Percentiles rank a stretch among this genome's conserved stretches.
phyloP scores from a whole-genome alignment of 2,888 invertebrate genomes.

The Oxystoma pomonae region DNA sequence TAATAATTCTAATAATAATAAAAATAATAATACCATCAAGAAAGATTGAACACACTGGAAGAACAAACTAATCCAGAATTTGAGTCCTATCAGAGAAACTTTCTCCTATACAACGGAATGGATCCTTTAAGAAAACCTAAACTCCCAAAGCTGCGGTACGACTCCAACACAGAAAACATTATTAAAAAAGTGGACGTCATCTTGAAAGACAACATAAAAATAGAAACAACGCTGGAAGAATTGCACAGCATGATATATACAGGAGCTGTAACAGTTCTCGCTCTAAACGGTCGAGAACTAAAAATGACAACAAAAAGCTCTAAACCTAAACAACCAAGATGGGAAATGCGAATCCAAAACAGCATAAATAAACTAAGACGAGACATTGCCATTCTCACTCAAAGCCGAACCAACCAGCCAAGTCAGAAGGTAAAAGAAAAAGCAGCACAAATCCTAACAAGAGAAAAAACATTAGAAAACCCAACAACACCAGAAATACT shows the following conservation, averaged over 20 bases:
- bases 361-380: not conserved
- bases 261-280: not conserved
- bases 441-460: not conserved
- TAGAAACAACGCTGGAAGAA: not conserved
- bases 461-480: not conserved
- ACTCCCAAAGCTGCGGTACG: not conserved
- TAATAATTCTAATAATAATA: too few relatives aligned
- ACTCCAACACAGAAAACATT: not conserved
- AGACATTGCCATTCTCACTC: not conserved
- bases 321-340: not conserved
- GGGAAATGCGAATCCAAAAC: conserved; percentile 1
- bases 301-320: not conserved
- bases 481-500: not conserved
- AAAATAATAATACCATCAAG: too few relatives aligned
- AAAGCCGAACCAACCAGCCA: not conserved
- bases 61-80: not conserved
- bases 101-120: conserved; percentile 1
- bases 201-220: not conserved
- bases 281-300: not conserved
- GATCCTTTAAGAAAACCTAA: not conserved
- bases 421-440: not conserved
- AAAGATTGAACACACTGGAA: not conserved
- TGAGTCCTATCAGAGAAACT: not conserved
- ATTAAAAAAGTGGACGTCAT: not conserved
- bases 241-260: conserved; percentile 2